These are phyloP conservation scores for Drosophila colorata DNA, from an alignment of 2,888 invertebrate species.

Conservation along the genomic window DNA sequence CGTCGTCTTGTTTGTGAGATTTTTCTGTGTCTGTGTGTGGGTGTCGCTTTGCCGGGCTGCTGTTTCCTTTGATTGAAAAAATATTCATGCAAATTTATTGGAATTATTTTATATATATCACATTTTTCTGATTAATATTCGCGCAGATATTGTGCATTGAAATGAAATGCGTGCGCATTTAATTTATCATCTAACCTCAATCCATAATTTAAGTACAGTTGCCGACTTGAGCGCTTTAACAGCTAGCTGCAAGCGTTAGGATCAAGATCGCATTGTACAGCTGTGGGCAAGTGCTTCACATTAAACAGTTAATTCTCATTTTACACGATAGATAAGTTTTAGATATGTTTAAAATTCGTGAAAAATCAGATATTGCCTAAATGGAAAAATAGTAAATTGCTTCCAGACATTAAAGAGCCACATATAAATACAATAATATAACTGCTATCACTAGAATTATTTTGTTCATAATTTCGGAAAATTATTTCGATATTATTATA, in stretches of 20 bases:
- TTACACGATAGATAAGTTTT: too few species aligned
- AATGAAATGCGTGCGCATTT: slow-evolving; percentile 56
- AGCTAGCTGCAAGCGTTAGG: not conserved
- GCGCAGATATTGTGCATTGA: slow-evolving; percentile 38
- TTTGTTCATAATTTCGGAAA: too few species aligned
- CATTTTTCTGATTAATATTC: slow-evolving; percentile 70
- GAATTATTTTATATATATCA: slow-evolving; percentile 66
- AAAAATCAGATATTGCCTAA: too few species aligned
- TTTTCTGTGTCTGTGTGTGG: slow-evolving; percentile 15
- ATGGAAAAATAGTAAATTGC: too few species aligned
- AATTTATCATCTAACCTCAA: slow-evolving; percentile 44
- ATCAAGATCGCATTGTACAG: slow-evolving; percentile 6
- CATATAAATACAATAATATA: too few species aligned
- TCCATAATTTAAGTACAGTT: slow-evolving; percentile 52
- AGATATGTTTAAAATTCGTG: too few species aligned
- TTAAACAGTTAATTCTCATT: too few species aligned
- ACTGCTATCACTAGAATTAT: too few species aligned
- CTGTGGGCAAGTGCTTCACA: not conserved
- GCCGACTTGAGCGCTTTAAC: slow-evolving; percentile 10
- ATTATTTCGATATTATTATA: too few species aligned
- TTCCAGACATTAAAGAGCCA: too few species aligned
- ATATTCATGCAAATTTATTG: slow-evolving; percentile 75
- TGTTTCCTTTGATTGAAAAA: slow-evolving; percentile 68
- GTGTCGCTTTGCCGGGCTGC: slow-evolving; percentile 17
- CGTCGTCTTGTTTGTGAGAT: not conserved